These are phyloP conservation scores for Periphyllus acericola DNA, from an alignment of 2,888 invertebrate species.

Conservation along the genomic window DNA sequence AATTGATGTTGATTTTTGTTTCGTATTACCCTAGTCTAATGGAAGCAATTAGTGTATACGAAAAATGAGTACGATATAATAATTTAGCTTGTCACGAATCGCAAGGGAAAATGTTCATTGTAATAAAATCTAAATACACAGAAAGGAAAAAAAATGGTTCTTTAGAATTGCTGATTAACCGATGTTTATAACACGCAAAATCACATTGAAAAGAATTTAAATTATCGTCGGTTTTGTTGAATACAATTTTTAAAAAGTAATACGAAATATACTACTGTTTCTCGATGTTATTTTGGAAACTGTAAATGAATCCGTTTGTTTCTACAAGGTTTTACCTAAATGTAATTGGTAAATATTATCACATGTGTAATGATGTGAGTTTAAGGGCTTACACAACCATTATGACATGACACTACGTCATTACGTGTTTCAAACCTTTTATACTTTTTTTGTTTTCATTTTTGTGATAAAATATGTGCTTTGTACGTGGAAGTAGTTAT, in stretches of 20 bases:
- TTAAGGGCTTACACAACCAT: too few relatives aligned
- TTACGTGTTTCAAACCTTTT: not conserved
- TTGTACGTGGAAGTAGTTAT: not conserved
- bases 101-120: not conserved
- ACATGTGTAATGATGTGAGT: too few relatives aligned
- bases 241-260: not conserved
- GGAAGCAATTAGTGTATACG: constrained; percentile 33
- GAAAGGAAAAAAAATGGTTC: not conserved
- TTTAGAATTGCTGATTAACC: not conserved
- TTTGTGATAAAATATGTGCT: not conserved
- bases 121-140: constrained; percentile 4
- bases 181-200: not conserved
- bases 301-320: not conserved
- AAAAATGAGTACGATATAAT: constrained; percentile 40
- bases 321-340: not conserved
- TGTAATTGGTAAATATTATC: too few relatives aligned
- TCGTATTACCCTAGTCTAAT: constrained; percentile 1
- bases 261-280: not conserved
- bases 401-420: not conserved
- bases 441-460: not conserved
- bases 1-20: constrained; percentile 58
- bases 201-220: not conserved
- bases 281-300: not conserved
- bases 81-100: constrained; percentile 40
- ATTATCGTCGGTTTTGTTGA: not conserved